Base-by-base conservation (phyloP, 2,797 vertebrate species). In the Cercopithecus neglectus region DNA sequence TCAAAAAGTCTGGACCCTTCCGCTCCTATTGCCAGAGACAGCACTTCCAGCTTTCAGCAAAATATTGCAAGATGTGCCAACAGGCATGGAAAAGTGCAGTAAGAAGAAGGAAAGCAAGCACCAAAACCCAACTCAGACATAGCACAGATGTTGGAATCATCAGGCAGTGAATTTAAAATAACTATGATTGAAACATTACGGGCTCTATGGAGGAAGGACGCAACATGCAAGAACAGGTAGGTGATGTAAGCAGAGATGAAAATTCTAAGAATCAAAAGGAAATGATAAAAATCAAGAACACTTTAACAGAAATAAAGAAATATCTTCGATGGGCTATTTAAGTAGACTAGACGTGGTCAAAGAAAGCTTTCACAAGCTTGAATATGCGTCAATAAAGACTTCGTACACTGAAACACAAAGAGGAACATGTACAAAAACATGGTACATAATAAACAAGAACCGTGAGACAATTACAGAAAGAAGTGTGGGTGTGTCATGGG, bases 281-380 rank as follows among this genome's bases (percentile, higher is more conserved):
- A 13, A 13, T 1, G 1, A 22, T 0, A 3, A 4, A 33, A n/a
- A 64, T 28, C 48, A 44, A 70, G 72, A 22, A 1, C n/a, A n/a
- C 22, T 16, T 16, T 6, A 2, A 19, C 13, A 26, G 57, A 53
- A 76, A 55, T 17, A 8, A 57, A 57, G 57, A 61, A 5, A 22
- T 1, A 16, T 16, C 30, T 33, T 0, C 10, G 9, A 5, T 1
- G 16, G 17, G 36, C 36, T 61, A 0, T 21, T 26, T 0, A 0
- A 2, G 8, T 1, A 46, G 46, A 48, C 2, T 2, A 14, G 5
- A 4, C 3, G 0, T 0, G 1, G 13, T 2, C 21, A 21, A 5
- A 53, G 33, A 59, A 33, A 36, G 11, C 33, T 21, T 12, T 22
- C 2, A 5, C 0, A 5, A 48, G 70, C 48, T 5, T 16, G 28